Evolutionary conservation across 2,797 vertebrate genomes (phyloP).

Genomic region (Melanotaenia nigrans): DNA sequence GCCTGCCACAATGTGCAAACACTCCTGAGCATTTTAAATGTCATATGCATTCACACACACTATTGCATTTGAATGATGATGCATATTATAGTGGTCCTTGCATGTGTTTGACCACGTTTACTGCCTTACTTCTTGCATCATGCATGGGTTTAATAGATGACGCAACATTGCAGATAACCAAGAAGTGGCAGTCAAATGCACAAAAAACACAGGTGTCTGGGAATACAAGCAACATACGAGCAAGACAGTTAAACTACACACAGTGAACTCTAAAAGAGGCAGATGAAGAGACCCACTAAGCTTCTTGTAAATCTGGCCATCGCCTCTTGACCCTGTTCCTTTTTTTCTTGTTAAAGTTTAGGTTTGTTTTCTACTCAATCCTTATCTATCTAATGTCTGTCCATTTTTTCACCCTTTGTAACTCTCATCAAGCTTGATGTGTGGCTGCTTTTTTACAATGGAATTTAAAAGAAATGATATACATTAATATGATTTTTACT

Average conservation of each 20-base stretch:
- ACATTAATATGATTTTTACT: too few relatives aligned
- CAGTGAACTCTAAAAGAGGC: neutral
- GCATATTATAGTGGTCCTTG: conserved; percentile 35
- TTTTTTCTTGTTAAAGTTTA: conserved; percentile 11
- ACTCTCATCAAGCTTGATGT: conserved; percentile 27
- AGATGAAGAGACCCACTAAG: conserved; percentile 14
- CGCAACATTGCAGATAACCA: conserved; percentile 12
- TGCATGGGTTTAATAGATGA: conserved; percentile 31
- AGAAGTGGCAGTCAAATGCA: conserved; percentile 5
- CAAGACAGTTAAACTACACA: neutral
- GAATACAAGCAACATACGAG: neutral
- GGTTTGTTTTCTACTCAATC: conserved; percentile 12
- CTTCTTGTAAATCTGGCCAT: conserved; percentile 3
- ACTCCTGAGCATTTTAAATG: conserved; percentile 19
- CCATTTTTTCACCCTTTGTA: conserved; percentile 16
- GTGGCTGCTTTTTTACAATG: neutral
- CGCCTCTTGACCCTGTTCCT: neutral
- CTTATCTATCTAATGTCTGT: conserved; percentile 34
- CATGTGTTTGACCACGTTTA: conserved; percentile 40
- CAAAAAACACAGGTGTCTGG: neutral
- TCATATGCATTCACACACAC: conserved; percentile 5
- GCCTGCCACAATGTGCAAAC: conserved; percentile 1
- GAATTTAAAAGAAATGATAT: too few relatives aligned
- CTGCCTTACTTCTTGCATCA: conserved; percentile 22
- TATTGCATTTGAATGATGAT: conserved; percentile 31